Evolutionary conservation across 1,140 invertebrate genomes (phyloP).

Genomic region (Tetramorium parvispinum): DNA sequence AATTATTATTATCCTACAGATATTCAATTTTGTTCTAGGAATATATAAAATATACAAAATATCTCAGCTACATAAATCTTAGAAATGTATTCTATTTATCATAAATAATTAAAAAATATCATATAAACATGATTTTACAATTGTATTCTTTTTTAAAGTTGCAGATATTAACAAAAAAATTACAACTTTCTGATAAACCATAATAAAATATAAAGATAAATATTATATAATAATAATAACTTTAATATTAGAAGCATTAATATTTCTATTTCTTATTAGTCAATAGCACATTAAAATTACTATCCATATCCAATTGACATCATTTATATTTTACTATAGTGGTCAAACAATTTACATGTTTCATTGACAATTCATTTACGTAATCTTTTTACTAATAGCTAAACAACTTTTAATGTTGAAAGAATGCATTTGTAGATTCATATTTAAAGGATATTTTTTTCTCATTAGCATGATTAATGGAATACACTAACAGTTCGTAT

Average conservation of each 20-base stretch:
- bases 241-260: neutral
- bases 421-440: neutral
- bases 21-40: neutral
- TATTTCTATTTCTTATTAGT: neutral
- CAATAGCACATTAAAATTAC: neutral
- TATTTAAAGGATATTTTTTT: constrained; percentile 14
- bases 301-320: neutral
- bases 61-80: neutral
- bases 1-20: neutral
- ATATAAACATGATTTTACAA: neutral
- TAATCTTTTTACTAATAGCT: neutral
- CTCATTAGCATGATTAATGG: neutral
- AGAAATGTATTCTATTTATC: neutral
- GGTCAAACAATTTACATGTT: neutral
- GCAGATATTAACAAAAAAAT: neutral
- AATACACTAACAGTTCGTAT: neutral
- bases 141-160: neutral
- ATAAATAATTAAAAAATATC: constrained; percentile 1
- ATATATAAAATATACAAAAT: neutral
- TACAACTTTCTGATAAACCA: neutral
- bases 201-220: neutral
- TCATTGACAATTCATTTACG: neutral
- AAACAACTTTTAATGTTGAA: neutral
- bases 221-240: neutral
- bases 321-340: neutral